Percentiles rank a stretch among this genome's conserved stretches.
These are phyloP conservation scores for Globia sparganii DNA, from an alignment of 2,888 invertebrate species.

Conservation along the genomic window DNA sequence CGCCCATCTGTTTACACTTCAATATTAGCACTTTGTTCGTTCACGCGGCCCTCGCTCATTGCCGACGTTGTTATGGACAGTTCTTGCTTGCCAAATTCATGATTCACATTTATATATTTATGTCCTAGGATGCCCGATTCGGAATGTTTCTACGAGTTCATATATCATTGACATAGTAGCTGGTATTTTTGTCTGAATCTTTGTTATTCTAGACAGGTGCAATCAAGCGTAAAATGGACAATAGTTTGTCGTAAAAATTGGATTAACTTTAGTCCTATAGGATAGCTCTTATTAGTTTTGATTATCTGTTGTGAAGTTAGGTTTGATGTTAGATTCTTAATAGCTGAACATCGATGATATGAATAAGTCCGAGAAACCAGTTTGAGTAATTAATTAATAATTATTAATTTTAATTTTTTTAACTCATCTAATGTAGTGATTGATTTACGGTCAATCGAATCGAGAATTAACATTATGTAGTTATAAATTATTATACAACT, in stretches of 20 bases:
- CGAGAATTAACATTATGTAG: neutral
- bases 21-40: conserved; percentile 60
- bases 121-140: conserved; percentile 77
- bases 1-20: conserved; percentile 66
- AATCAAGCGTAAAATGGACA: neutral
- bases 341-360: neutral
- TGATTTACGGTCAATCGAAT: neutral
- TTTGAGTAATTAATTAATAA: conserved; percentile 3
- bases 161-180: conserved; percentile 53
- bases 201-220: conserved; percentile 36
- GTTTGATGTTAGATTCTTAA: neutral
- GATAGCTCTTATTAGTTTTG: neutral
- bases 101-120: conserved; percentile 82
- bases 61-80: conserved; percentile 76
- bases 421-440: neutral
- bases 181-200: conserved; percentile 55
- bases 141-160: conserved; percentile 68
- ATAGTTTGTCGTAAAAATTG: neutral
- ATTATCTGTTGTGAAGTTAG: neutral
- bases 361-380: neutral
- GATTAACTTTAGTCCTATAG: neutral
- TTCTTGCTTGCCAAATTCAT: conserved; percentile 83
- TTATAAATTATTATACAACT: neutral
- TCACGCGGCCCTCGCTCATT: conserved; percentile 74
- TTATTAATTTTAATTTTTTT: no score